Evolutionary conservation across 1,140 invertebrate genomes (phyloP).

Genomic region (Pantala flavescens): DNA sequence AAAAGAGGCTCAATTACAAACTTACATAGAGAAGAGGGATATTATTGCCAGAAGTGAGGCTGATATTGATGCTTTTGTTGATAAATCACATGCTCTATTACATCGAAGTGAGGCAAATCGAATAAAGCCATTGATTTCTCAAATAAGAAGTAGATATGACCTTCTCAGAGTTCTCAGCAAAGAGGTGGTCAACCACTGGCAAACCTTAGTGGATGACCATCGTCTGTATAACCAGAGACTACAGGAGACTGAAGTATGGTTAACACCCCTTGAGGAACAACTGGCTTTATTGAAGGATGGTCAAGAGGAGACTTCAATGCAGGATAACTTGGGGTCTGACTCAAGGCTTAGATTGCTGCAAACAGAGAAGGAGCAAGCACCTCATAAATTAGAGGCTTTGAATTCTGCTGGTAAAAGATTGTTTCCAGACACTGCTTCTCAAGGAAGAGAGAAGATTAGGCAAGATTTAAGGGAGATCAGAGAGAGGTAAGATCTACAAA

Average conservation of each 20-base stretch:
- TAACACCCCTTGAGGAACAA: slow-evolving; percentile 64
- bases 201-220: slow-evolving; percentile 75
- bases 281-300: slow-evolving; percentile 45
- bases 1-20: slow-evolving; percentile 64
- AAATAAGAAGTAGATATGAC: slow-evolving; percentile 83
- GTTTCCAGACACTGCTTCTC: slow-evolving; percentile 79
- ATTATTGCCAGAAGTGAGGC: slow-evolving; percentile 63
- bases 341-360: slow-evolving; percentile 56
- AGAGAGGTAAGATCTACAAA: slow-evolving; percentile 37
- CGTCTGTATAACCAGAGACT: slow-evolving; percentile 66
- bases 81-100: slow-evolving; percentile 76
- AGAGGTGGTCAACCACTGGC: slow-evolving; percentile 79
- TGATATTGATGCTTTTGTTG: slow-evolving; percentile 78
- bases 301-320: slow-evolving; percentile 31
- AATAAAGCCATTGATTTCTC: slow-evolving; percentile 76
- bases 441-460: slow-evolving; percentile 77
- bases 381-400: slow-evolving; percentile 59
- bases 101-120: slow-evolving; percentile 74
- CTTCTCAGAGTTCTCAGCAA: slow-evolving; percentile 69
- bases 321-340: slow-evolving; percentile 31
- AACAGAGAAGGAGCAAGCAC: slow-evolving; percentile 72
- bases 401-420: slow-evolving; percentile 72
- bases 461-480: slow-evolving; percentile 63
- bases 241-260: slow-evolving; percentile 62
- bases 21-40: slow-evolving; percentile 62